Base-by-base conservation (phyloP, 2,888 invertebrate species). In the Dasysyrphus albostriatus region DNA sequence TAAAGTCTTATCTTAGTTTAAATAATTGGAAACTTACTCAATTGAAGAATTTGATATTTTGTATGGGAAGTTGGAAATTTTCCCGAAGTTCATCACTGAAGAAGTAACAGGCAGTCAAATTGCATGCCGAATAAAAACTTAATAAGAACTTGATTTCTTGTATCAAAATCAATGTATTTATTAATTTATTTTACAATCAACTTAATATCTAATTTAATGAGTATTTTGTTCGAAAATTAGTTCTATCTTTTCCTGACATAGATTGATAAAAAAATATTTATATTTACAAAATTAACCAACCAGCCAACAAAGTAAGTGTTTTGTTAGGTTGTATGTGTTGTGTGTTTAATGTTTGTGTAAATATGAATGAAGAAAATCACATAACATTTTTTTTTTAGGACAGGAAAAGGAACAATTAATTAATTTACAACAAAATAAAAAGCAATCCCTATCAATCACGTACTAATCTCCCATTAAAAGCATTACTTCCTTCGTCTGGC, bases 391-490 rank as follows among this genome's bases (percentile, higher is more conserved):
- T 67, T 51, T 67, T 29, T 6, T 54, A n/a, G n/a, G 59, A 63
- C 34, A 49, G 37, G 16, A 24, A 8, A 24, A 65, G 63, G 24
- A 59, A 58, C 42, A 63, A 51, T n/a, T 73, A 49, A 51, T 75
- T 82, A 77, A 74, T 19, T 70, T 70, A 63, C 44, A 61, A 67
- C 19, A 39, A 29, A 42, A 19, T n/a, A 29, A 24, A 54, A 1
- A 54, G 29, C 7, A 49, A 73, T 42, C 14, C 0, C 3, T 2
- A 3, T 24, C 19, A 49, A n/a, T n/a, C 44, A 7, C n/a, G 42
- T 3, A 24, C 0, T 89, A 89, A 92, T 72, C 92, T 92, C 84
- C 92, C 88, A 76, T 91, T 89, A 29, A 73, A 89, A 72, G 84
- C 81, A 54, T 79, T 84, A 44, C 88, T 89, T 19, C 88, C 83